Conservation (phyloP, 2,797 vertebrate genomes). For the Danio tinwini region DNA sequence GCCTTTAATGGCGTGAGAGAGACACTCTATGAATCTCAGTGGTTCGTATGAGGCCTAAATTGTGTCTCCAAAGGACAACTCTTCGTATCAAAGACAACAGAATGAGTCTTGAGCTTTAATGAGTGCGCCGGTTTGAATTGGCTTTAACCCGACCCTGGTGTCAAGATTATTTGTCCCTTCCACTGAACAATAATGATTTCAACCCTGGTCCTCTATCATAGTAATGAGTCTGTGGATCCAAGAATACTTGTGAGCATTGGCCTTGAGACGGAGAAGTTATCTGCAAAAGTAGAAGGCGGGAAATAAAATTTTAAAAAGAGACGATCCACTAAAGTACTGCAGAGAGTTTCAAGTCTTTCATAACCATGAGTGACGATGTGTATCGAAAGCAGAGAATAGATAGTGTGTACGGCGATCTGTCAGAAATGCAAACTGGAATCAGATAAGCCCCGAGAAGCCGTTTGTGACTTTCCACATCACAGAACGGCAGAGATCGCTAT, state of each 20-base stretch:
- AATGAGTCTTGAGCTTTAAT: slow-evolving; percentile 49
- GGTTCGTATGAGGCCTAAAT: slow-evolving; percentile 56
- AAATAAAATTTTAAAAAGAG: too few relatives aligned
- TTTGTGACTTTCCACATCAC: slow-evolving; percentile 14
- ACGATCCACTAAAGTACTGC: slow-evolving; percentile 5
- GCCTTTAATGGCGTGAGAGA: slow-evolving; percentile 52
- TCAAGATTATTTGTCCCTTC: slow-evolving; percentile 49
- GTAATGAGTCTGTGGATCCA: slow-evolving; percentile 37
- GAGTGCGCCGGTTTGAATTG: slow-evolving; percentile 42
- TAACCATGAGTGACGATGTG: slow-evolving; percentile 25
- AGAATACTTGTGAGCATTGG: slow-evolving; percentile 17
- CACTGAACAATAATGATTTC: slow-evolving; percentile 40
- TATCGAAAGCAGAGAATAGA: background rate
- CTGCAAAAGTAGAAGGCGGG: slow-evolving; percentile 2
- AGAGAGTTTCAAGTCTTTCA: slow-evolving; percentile 26
- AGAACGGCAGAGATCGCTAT: background rate
- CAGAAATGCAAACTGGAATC: slow-evolving; percentile 16
- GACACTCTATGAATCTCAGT: slow-evolving; percentile 43
- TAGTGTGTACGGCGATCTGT: background rate
- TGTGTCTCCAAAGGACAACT: slow-evolving; percentile 47
- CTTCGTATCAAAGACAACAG: slow-evolving; percentile 52
- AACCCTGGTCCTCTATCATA: slow-evolving; percentile 33
- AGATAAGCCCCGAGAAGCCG: slow-evolving; percentile 11
- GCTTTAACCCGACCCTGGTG: slow-evolving; percentile 34
- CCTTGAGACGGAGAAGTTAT: slow-evolving; percentile 23